Base-by-base conservation (phyloP, 2,888 invertebrate genomes). In the Troglohyphantes excavatus region DNA sequence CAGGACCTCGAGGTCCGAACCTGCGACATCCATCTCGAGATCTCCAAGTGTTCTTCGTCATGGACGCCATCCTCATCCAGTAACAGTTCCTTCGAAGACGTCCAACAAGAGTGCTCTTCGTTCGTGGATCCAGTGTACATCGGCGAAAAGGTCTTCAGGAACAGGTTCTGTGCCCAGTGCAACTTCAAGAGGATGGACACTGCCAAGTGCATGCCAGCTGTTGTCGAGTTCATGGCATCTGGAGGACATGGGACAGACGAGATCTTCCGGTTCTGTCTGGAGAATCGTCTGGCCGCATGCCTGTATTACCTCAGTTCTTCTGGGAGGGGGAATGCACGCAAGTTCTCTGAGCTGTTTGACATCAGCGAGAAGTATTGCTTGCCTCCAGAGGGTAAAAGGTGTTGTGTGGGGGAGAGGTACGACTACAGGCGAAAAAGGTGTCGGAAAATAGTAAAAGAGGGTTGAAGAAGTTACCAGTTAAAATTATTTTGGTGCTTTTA, bases 61-160 rank as follows among this genome's bases (percentile, higher is more conserved):
- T 85, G 85, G 85, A 5, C 11, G n/a, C 11, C 17, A 3, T 9
- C 33, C 9, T 3, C 33, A 3, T 2, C 2, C 46, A 46, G 17
- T 13, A 46, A 46, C 46, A 17, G 13, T 17, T 17, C 13, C 2
- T 46, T 46, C 46, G 5, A 0, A 5, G 9, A 13, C n/a, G 33
- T 27, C 9, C 21, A 29, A 26, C 5, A 65, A 0, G 63, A 73
- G 0, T 82, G 82, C 29, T 17, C 2, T n/a, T 67, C 76, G 3
- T 89, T 67, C 26, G 13, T 59, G 9, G 88, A 89, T 27, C 82
- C 82, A 3, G 76, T 89, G 0, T 89, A 43, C 13, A 9, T 75
- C 7, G 26, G 21, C 11, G 61, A 76, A 7, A 75, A 27, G 5
- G 43, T 82, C 7, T 89, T 76, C 82, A 81, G 61, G 23, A 89